Evolutionary conservation across 1,140 invertebrate genomes (phyloP).

Genomic region (Cotesia typhae): DNA sequence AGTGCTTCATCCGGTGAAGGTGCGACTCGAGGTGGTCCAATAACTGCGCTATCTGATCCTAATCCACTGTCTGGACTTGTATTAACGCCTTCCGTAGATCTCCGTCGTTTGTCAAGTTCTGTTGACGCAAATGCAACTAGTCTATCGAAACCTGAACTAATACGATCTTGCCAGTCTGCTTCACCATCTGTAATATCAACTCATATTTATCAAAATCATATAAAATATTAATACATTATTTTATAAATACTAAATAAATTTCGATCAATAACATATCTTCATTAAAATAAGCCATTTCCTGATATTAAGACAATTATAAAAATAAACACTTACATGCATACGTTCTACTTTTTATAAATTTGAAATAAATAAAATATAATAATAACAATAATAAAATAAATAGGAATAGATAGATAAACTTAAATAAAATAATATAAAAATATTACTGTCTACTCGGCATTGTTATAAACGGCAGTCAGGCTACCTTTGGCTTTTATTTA

Average conservation of each 20-base stretch:
- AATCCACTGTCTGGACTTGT: constrained; percentile 82
- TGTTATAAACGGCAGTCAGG: constrained; percentile 7
- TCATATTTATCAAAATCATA: not conserved
- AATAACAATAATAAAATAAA: no score
- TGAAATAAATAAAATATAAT: no score
- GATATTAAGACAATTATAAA: not conserved
- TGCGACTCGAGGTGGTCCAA: constrained; percentile 67
- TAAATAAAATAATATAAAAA: not conserved
- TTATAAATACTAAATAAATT: not conserved
- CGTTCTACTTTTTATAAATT: no score
- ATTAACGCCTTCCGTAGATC: constrained; percentile 80
- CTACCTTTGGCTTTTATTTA: constrained; percentile 32
- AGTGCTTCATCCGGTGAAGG: constrained; percentile 67
- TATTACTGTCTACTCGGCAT: not conserved
- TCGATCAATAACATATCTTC: constrained; percentile 50
- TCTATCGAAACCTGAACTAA: constrained; percentile 86
- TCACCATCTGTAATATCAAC: constrained; percentile 66
- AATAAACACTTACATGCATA: no score
- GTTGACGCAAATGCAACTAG: constrained; percentile 86
- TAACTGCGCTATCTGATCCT: constrained; percentile 72
- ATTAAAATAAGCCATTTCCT: constrained; percentile 64
- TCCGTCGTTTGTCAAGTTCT: constrained; percentile 80
- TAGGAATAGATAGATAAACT: not conserved
- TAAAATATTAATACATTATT: constrained; percentile 33
- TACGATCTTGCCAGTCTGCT: constrained; percentile 84